Evolutionary conservation across 2,797 vertebrate species (phyloP), one percentile per base, ranked within the genome.

Genomic region (Platyrinchus mystaceus): DNA sequence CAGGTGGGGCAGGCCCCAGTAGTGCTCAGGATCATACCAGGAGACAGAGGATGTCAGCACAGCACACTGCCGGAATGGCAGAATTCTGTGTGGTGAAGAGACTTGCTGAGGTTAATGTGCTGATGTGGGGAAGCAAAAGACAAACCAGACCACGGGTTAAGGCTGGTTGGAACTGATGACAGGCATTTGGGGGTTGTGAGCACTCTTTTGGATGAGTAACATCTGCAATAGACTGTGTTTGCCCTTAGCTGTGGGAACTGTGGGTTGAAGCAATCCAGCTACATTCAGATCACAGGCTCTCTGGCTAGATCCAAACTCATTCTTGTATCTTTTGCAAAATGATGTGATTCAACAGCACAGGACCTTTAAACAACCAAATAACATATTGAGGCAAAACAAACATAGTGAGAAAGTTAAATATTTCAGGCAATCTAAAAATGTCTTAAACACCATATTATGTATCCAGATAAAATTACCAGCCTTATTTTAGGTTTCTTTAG

Each of bases 391-490:
- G 91, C 43, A 52, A 82, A 93, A 66, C 39, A 89, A 75, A 69
- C 74, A 30, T 34, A 49, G 66, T 49, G 68, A 84, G 56, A 87
- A 93, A 69, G 49, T 52, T 60, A 90, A 87, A 47, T 91, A 58
- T 90, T 94, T 85, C 76, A 94, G 32, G 63, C 84, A 89, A 59
- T 64, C 64, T 89, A 83, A 93, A 90, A 90, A 80, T 89, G 81
- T 83, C 73, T 96, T 93, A 94, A 96, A 84, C 67, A 89, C 47
- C 8, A 4, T 87, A 75, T 93, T 93, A 59, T 63, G 7, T 90
- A 80, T 78, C 63, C 82, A 73, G 63, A 89, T 89, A 84, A 87
- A 96, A 87, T 69, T 74, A 81, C 17, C 19, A 83, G 50, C 41
- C 69, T 67, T 75, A 74, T 39, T 90, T 82, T 88, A 75, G 60